These are phyloP conservation scores for Argyresthia goedartella DNA, from an alignment of 2,888 invertebrate genomes.

Conservation along the genomic window DNA sequence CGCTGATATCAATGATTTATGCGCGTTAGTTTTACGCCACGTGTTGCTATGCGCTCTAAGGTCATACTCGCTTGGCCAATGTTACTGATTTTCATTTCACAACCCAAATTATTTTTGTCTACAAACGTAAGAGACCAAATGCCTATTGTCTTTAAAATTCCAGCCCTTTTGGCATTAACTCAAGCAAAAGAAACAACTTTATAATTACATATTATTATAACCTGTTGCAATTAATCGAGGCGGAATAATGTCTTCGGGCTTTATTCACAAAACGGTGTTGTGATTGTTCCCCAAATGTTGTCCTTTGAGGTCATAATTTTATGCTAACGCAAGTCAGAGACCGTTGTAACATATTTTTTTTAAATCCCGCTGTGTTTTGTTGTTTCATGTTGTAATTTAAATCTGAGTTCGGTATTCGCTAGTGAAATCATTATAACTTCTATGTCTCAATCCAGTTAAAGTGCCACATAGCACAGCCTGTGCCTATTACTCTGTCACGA, in stretches of 20 bases:
- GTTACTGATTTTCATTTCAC: no score
- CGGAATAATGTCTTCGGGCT: constrained; percentile 33
- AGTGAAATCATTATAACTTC: no score
- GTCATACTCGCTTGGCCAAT: no score
- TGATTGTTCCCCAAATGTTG: constrained; percentile 4
- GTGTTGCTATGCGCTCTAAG: no score
- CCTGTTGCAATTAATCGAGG: constrained; percentile 34
- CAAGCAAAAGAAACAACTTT: neutral
- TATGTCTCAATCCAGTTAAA: no score
- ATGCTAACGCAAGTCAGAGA: constrained; percentile 4
- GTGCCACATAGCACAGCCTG: no score
- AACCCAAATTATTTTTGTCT: no score
- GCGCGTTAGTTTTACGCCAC: no score
- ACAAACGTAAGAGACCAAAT: neutral
- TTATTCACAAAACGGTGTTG: constrained; percentile 9
- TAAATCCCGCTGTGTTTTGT: neutral
- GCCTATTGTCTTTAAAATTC: neutral
- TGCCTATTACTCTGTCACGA: no score
- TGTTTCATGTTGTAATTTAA: no score
- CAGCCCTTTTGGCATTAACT: neutral
- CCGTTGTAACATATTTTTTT: constrained; percentile 1
- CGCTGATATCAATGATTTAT: no score
- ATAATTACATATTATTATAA: constrained; percentile 10
- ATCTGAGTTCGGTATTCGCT: no score
- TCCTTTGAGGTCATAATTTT: constrained; percentile 3